Evolutionary conservation across 1,140 invertebrate species (phyloP), one percentile per base, ranked within the genome.

Genomic region (Epicauta chinensis): DNA sequence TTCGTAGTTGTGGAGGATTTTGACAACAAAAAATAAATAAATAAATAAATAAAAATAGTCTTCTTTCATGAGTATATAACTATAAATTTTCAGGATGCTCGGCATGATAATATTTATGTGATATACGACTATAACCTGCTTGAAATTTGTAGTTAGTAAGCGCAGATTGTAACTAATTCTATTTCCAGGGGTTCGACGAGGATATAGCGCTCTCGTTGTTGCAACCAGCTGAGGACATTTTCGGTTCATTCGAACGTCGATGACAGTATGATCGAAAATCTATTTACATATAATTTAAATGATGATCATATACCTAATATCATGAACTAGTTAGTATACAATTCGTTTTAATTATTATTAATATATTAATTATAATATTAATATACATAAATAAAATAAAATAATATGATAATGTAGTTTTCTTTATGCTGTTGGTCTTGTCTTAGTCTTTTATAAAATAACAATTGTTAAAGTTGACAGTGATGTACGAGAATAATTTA

Each of bases 181-280:
- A 34, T 34, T 55, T 63, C 61, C 58, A 76, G 73, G 72, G 73
- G 50, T 60, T 60, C 51, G 66, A 73, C 34, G 63, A 75, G 16
- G 68, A 73, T 32, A 71, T 72, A 41, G 55, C 64, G 5, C 48
- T 73, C 23, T 60, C 64, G 39, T 60, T 56, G 9, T 56, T 73
- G 3, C 71, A 72, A 23, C 65, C 67, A 2, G 42, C 65, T 39
- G 69, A 66, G 37, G 47, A 58, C 23, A 38, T 55, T 31, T 41
- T 23, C 23, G 23, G 30, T 44, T 51, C 13, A 51, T 34, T 23
- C 23, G 34, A 34, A 35, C 5, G 37, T 14, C 13, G 34, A 23
- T 23, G 23, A 23, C 23, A 23, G 23, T 3, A 37, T 17, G 35
- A 47, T 40, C 45, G n/a, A 29, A 43, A 47, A 10, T 29, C 37